Percentiles rank a stretch among this genome's conserved stretches.
These are phyloP conservation scores for Entomyzon cyanotis DNA, from an alignment of 2,113 vertebrate species.

Conservation along the genomic window DNA sequence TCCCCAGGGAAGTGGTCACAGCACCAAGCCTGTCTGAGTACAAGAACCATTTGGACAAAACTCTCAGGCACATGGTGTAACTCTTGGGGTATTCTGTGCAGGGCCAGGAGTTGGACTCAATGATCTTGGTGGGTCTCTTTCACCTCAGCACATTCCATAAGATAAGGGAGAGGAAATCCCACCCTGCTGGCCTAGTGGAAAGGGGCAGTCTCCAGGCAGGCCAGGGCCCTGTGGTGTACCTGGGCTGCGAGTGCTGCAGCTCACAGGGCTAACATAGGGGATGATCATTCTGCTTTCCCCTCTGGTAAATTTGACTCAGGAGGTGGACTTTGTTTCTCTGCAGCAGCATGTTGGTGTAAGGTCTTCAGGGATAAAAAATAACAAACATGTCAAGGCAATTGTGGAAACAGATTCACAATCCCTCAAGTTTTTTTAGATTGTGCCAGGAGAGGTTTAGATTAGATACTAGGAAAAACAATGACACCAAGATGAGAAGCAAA, in stretches of 20 bases:
- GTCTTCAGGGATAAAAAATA: not conserved
- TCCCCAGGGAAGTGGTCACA: not conserved
- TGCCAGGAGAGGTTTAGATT: not conserved
- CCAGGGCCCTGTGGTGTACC: not conserved
- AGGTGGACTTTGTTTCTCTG: not conserved
- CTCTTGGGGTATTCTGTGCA: not conserved
- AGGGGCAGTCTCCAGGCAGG: not conserved
- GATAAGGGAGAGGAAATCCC: not conserved
- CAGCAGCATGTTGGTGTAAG: not conserved
- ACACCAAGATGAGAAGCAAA: not conserved
- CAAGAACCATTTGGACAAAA: not conserved
- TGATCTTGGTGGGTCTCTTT: not conserved
- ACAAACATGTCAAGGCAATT: not conserved
- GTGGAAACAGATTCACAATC: not conserved
- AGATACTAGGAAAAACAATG: not conserved
- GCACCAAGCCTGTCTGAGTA: not conserved
- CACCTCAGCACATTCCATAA: not conserved
- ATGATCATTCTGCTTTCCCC: not conserved
- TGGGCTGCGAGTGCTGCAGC: not conserved
- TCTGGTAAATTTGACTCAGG: not conserved
- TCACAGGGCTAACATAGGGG: not conserved
- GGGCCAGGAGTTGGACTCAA: not conserved
- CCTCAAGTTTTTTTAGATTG: not conserved
- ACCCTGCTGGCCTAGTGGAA: not conserved
- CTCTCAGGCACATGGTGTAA: no score